Base-by-base conservation (phyloP, 2,797 vertebrate genomes). In the Sebastes hopkinsi region DNA sequence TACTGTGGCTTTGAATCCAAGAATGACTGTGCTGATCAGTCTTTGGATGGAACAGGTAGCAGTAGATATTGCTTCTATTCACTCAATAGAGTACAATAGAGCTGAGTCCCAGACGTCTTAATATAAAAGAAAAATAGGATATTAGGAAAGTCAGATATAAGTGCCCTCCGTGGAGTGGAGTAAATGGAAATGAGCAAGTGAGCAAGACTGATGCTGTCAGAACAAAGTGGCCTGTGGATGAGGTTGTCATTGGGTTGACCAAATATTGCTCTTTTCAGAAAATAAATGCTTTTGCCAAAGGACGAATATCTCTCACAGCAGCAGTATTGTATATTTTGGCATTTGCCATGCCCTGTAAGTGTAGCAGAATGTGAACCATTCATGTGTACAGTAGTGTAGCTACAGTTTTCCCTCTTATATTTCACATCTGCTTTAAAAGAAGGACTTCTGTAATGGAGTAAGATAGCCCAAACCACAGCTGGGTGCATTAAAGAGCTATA, bases 1-100 rank as follows among this genome's bases (percentile, higher is more conserved):
- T 46, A 83, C 22, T 64, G 77, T 34, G 16, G 16, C 70, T 87
- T 87, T 87, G 36, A 86, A 77, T 82, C 34, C 18, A 34, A 77
- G 23, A 83, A 50, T 23, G 59, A 75, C 52, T 70, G 20, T 50
- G 14, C 38, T 52, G 25, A 87, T 81, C 27, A 60, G 60, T 62
- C 38, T 50, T 14, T n/a, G 55, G 54, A 70, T 70, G 54, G 13
- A 79, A 52, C 29, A 61, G 46, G 42, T 23, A 72, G 61, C 58
- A 66, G 3, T 18, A 34, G 22, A 20, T 70, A 59, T 79, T 77
- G 25, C 75, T 72, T 86, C 46, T 59, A 50, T 56, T 23, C n/a
- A 58, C 18, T 65, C 29, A 42, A 25, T 11, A 72, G 68, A 60
- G 25, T 58, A 50, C 52, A 78, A 50, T 18, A 34, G 25, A 59